Conservation (phyloP, 1,140 invertebrate species). For the Araneus ventricosus region DNA sequence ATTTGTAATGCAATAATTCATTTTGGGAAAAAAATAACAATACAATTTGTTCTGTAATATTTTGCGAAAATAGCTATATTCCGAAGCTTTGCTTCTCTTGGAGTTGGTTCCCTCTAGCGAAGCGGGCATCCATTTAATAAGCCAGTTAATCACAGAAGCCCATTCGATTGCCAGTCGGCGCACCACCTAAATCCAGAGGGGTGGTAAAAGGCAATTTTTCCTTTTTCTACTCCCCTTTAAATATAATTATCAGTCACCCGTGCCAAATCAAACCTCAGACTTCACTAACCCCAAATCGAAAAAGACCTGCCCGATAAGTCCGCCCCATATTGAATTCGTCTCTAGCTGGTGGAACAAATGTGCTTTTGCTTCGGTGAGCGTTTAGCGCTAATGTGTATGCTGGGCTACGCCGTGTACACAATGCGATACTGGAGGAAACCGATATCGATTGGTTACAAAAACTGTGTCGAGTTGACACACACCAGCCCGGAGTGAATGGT, state of each 20-base stretch:
- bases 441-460: slow-evolving; percentile 48
- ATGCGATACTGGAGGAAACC: slow-evolving; percentile 11
- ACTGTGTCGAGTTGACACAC: slow-evolving; percentile 47
- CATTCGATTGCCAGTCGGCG: not conserved
- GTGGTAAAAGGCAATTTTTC: not conserved
- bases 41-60: not conserved
- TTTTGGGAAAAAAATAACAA: no score
- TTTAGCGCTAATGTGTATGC: slow-evolving; percentile 47
- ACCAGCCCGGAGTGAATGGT: not conserved
- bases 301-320: not conserved
- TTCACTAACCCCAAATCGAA: slow-evolving; percentile 11
- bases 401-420: not conserved
- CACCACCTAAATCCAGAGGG: slow-evolving; percentile 6
- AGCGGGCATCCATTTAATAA: not conserved
- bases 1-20: no score
- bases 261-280: slow-evolving; percentile 29
- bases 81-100: no score
- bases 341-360: slow-evolving; percentile 47
- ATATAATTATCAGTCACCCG: slow-evolving; percentile 25
- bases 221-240: not conserved
- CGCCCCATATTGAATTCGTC: slow-evolving; percentile 61
- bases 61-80: not conserved
- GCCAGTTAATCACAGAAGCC: not conserved
- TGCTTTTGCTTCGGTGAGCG: slow-evolving; percentile 44
- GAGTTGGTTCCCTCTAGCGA: not conserved